These are phyloP conservation scores for Cathartes aura DNA, from an alignment of 2,113 vertebrate genomes.

Conservation along the genomic window DNA sequence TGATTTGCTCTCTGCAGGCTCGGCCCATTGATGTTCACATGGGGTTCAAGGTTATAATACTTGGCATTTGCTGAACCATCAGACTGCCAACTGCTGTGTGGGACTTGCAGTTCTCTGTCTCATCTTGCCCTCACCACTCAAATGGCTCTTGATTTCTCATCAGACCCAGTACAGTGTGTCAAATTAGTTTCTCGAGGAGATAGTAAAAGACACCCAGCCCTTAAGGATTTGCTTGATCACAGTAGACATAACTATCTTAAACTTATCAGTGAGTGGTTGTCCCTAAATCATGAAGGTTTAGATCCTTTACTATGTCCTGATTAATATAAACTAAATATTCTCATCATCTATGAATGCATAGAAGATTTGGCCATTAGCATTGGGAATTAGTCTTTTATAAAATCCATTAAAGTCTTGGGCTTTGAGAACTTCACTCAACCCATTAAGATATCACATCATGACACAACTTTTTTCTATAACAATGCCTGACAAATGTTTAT, in stretches of 20 bases:
- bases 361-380: neutral
- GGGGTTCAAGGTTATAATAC: conserved; percentile 33
- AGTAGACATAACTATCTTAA: neutral
- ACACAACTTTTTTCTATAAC: neutral
- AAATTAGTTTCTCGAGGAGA: neutral
- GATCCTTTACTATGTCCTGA: neutral
- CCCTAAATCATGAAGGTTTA: neutral
- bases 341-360: neutral
- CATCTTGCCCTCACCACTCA: neutral
- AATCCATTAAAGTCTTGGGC: neutral
- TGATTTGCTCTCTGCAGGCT: conserved; percentile 51
- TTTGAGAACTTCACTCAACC: neutral
- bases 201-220: neutral
- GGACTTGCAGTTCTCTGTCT: neutral
- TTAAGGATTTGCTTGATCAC: neutral
- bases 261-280: neutral
- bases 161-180: neutral
- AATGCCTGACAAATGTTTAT: neutral
- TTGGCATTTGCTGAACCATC: neutral
- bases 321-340: neutral
- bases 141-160: neutral
- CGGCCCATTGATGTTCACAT: neutral
- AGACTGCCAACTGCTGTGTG: neutral
- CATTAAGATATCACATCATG: neutral
- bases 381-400: neutral